Evolutionary conservation across 2,113 vertebrate species (phyloP).

Genomic region (Guaruba guarouba): DNA sequence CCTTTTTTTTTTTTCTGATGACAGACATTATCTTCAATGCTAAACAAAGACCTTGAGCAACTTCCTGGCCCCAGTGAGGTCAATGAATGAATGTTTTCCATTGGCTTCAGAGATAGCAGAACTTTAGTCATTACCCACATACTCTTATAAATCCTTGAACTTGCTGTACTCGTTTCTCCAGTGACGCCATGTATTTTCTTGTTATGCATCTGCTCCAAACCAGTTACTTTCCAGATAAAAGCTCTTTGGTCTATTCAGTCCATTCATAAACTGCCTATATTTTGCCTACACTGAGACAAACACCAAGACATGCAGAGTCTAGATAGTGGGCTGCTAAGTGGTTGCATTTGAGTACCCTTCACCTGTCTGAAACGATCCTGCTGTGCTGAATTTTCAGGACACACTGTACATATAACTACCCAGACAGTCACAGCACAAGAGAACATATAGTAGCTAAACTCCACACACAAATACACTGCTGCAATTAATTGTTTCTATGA

Average conservation of each 20-base stretch:
- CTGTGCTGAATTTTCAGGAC: neutral
- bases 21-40: constrained; percentile 2
- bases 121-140: constrained; percentile 14
- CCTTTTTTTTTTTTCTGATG: neutral
- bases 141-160: constrained; percentile 12
- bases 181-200: neutral
- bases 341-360: neutral
- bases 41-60: constrained; percentile 20
- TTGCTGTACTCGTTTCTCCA: constrained; percentile 34
- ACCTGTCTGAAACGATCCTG: neutral
- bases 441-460: neutral
- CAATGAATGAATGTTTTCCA: constrained; percentile 8
- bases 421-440: neutral
- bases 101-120: constrained; percentile 21
- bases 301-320: neutral
- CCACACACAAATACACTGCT: neutral
- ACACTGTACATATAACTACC: neutral
- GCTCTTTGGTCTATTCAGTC: neutral
- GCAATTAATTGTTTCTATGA: neutral
- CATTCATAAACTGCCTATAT: neutral
- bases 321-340: neutral
- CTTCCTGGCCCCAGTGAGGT: neutral
- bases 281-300: neutral
- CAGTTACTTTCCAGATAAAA: neutral
- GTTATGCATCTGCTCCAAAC: neutral